Percentiles rank a stretch among this genome's conserved stretches.
Conservation (phyloP, 2,797 vertebrate genomes). For the Iguana delicatissima region DNA sequence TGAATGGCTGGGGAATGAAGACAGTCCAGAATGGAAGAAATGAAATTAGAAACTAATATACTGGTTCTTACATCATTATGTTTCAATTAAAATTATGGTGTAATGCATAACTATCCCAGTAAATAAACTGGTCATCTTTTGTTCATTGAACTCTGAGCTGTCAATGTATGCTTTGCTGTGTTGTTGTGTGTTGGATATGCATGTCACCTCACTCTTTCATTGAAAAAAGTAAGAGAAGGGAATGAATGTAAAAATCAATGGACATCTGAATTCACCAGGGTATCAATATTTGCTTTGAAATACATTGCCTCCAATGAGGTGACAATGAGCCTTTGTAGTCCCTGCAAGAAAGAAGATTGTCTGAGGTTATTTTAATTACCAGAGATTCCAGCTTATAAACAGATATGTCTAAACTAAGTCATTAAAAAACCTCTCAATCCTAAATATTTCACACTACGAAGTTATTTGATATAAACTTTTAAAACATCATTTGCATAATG, state of each 20-base stretch:
- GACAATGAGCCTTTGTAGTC: neutral
- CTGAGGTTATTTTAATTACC: neutral
- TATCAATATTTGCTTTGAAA: neutral
- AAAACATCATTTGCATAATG: neutral
- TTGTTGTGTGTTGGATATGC: slow-evolving; percentile 32
- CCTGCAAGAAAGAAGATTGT: neutral
- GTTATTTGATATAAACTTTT: neutral
- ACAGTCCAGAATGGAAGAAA: slow-evolving; percentile 76
- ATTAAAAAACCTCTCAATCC: neutral
- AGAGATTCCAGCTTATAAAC: neutral
- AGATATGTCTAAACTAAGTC: neutral
- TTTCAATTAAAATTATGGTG: slow-evolving; percentile 80
- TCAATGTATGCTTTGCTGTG: slow-evolving; percentile 33
- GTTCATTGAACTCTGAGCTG: slow-evolving; percentile 77
- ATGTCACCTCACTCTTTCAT: neutral
- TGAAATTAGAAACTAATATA: slow-evolving; percentile 70
- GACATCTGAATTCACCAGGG: neutral
- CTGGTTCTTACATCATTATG: slow-evolving; percentile 76
- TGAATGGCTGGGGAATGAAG: slow-evolving; percentile 71
- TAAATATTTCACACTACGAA: neutral
- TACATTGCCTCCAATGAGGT: neutral
- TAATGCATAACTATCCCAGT: slow-evolving; percentile 81
- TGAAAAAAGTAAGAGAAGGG: neutral
- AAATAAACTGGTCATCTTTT: slow-evolving; percentile 83
- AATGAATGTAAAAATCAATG: neutral